Conservation (phyloP, 1,140 invertebrate genomes). For the Drosophila hydei region DNA sequence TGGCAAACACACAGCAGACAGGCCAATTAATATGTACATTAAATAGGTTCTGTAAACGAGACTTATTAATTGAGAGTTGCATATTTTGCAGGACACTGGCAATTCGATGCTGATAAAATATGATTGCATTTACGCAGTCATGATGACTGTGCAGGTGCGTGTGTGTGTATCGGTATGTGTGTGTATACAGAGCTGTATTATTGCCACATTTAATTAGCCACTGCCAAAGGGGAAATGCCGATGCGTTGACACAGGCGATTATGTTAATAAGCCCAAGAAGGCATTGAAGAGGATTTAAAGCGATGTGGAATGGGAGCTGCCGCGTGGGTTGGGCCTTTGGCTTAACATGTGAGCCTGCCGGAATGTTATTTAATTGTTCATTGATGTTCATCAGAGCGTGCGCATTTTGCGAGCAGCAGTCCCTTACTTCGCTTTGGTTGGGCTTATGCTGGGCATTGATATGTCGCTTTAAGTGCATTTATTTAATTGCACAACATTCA, state of each 20-base stretch:
- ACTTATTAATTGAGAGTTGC: slow-evolving; percentile 64
- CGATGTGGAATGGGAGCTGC: not conserved
- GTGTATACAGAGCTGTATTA: slow-evolving; percentile 30
- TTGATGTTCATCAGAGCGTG: slow-evolving; percentile 65
- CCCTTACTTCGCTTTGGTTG: slow-evolving; percentile 9
- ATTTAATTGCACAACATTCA: slow-evolving; percentile 78
- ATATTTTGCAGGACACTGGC: slow-evolving; percentile 45
- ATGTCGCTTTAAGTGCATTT: slow-evolving; percentile 72
- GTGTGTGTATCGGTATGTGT: slow-evolving; percentile 6
- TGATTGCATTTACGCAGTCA: no score
- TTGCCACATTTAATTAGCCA: slow-evolving; percentile 72
- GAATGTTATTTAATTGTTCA: slow-evolving; percentile 73
- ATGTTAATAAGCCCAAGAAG: slow-evolving; percentile 67
- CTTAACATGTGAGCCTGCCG: not conserved
- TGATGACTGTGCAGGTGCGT: no score
- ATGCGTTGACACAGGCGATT: slow-evolving; percentile 71
- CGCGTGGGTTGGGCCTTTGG: slow-evolving; percentile 7
- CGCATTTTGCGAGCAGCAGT: no score
- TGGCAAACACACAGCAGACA: slow-evolving; percentile 43
- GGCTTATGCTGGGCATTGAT: slow-evolving; percentile 52
- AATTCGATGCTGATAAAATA: slow-evolving; percentile 56
- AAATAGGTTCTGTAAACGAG: slow-evolving; percentile 56
- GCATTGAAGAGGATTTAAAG: slow-evolving; percentile 17
- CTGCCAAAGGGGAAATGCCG: slow-evolving; percentile 51
- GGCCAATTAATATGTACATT: slow-evolving; percentile 52